Conservation (phyloP, 2,113 vertebrate species). For the Regulus satrapa region DNA sequence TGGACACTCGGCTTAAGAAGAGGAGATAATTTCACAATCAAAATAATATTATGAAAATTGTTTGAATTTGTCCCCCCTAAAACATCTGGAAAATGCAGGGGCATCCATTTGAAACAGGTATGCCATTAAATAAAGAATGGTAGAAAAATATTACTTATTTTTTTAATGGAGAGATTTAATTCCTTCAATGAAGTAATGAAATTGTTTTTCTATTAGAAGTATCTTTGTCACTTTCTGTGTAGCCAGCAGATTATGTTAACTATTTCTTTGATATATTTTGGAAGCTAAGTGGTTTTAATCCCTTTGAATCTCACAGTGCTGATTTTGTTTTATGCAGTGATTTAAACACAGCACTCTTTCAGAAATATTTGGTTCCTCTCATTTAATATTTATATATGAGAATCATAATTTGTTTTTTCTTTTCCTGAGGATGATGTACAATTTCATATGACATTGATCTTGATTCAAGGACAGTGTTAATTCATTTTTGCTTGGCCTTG, state of each 20-base stretch:
- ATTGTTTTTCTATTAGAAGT: neutral
- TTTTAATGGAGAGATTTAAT: neutral
- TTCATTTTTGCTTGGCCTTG: neutral
- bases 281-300: neutral
- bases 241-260: neutral
- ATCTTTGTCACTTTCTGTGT: neutral
- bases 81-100: neutral
- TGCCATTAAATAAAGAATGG: neutral
- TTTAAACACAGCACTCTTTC: neutral
- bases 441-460: neutral
- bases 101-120: neutral
- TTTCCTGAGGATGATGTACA: neutral
- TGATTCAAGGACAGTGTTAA: neutral
- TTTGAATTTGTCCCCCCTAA: neutral
- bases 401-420: neutral
- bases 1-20: neutral
- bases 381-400: slow-evolving; percentile 1
- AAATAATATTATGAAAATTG: neutral
- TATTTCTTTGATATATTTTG: neutral
- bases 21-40: neutral
- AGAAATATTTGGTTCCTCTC: neutral
- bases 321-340: neutral
- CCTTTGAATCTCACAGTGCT: neutral
- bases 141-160: neutral
- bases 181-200: neutral